Evolutionary conservation across 2,113 vertebrate genomes (phyloP).

Genomic region (Petroica traversi): DNA sequence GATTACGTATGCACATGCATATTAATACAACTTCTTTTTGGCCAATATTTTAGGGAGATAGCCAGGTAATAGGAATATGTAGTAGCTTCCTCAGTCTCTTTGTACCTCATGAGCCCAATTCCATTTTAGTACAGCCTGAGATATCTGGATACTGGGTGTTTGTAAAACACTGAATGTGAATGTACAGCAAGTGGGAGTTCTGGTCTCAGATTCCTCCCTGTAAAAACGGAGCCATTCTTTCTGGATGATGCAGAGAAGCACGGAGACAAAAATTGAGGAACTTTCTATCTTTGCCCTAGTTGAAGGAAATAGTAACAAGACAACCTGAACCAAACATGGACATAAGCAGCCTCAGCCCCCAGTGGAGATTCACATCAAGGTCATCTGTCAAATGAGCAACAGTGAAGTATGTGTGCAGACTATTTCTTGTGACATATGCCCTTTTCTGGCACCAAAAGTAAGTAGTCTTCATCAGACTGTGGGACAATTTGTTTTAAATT

Average conservation of each 20-base stretch:
- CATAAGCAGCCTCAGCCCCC: constrained; percentile 8
- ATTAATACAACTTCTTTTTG: neutral
- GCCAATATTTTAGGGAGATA: neutral
- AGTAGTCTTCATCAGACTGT: constrained; percentile 28
- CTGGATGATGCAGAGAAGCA: neutral
- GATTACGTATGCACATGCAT: neutral
- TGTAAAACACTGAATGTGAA: neutral
- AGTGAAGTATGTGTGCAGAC: neutral
- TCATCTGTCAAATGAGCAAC: constrained; percentile 52
- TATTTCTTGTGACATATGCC: constrained; percentile 46
- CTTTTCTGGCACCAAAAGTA: constrained; percentile 34
- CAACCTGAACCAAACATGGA: constrained; percentile 58
- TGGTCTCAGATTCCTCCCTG: constrained; percentile 5
- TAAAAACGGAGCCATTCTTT: constrained; percentile 32
- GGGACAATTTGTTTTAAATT: constrained; percentile 64
- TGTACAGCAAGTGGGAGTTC: neutral
- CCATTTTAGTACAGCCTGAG: neutral
- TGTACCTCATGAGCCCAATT: neutral
- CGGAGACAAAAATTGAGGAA: constrained; percentile 25
- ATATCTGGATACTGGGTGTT: neutral
- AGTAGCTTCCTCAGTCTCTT: neutral
- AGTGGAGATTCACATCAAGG: constrained; percentile 36
- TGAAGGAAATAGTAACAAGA: constrained; percentile 52
- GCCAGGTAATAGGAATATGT: neutral
- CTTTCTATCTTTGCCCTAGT: constrained; percentile 34